Base-by-base conservation (phyloP, 2,888 invertebrate genomes). In the Dynastes maya region DNA sequence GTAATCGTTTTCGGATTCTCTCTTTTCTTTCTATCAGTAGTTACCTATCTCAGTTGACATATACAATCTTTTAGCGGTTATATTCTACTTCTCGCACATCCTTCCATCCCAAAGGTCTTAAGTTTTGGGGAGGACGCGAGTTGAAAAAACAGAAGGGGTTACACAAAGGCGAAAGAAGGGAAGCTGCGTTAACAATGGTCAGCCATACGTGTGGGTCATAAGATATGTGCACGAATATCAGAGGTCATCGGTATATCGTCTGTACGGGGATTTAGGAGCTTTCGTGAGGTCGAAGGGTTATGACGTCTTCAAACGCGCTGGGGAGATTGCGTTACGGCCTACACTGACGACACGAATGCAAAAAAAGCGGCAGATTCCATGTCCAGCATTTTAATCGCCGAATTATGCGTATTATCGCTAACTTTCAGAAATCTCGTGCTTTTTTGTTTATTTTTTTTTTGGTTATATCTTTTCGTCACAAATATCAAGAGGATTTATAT, bases 201-300 rank as follows among this genome's bases (percentile, higher is more conserved):
- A 45, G 61, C 72, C 61, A 63, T 61, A 74, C 84, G 83, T 84
- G 83, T 80, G 82, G 83, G 83, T 83, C 81, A 80, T 82, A 82
- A 81, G 81, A 82, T 81, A 81, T 79, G 79, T 76, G 80, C 45
- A 74, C 77, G 80, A 70, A 80, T 72, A 70, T 79, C 80, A 78
- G 77, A 82, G 85, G 84, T 85, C 84, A 83, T 83, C 84, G 82
- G 83, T 83, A 83, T 84, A 84, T 80, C 80, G 82, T 81, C 83
- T 83, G 84, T 82, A 83, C 82, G 82, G 82, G 83, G 84, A 84
- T 85, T 84, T 83, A 82, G 83, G 80, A 80, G 82, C 82, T 83
- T 82, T 82, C 82, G 81, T 82, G 79, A 80, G 83, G 83, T 80
- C 83, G 80, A 61, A 74, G 72, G 72, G 72, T 74, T 74, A 74